Base-by-base conservation (phyloP, 2,888 invertebrate genomes). In the Seira sanloemensis region DNA sequence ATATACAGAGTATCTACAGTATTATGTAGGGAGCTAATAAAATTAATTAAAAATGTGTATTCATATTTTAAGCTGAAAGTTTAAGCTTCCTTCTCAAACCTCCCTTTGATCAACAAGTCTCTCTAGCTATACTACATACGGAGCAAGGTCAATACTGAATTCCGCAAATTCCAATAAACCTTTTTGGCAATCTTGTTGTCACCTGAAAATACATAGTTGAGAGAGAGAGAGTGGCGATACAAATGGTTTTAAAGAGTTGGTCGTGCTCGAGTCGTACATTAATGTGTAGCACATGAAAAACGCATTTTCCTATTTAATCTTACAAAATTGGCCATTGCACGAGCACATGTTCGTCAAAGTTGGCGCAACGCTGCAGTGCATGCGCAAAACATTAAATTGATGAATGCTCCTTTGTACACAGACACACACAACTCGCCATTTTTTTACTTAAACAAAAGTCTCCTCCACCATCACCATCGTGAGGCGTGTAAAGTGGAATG, bases 301-400 rank as follows among this genome's bases (percentile, higher is more conserved):
- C 37, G 5, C 5, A 37, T 37, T 9, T 37, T 5, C 37, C 37
- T 12, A 37, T 5, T 12, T 37, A 37, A 37, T 5, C n/a, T 37
- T 37, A 58, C 58, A 18, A 58, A 18, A 18, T 4, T 18, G n/a
- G n/a, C 58, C 16, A 58, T 37, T 4, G 58, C 58, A 37, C 37
- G 4, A 37, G 37, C 58, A 12, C 58, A 9, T 16, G 4, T 58
- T 58, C 18, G 16, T 58, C n/a, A 58, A 7, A 58, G 18, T n/a
- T n/a, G n/a, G n/a, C n/a, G n/a, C n/a, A n/a, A n/a, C n/a, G n/a
- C n/a, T n/a, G n/a, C n/a, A n/a, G n/a, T n/a, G 18, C 7, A 18
- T n/a, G 58, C 58, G 16, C n/a, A 18, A 58, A 58, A 58, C 58
- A 12, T 58, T 58, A 9, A 58, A 58, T 58, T 58, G 58, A 58